These are phyloP conservation scores for Lethenteron camtschaticum DNA, from an alignment of 2,113 vertebrate species.

Conservation along the genomic window DNA sequence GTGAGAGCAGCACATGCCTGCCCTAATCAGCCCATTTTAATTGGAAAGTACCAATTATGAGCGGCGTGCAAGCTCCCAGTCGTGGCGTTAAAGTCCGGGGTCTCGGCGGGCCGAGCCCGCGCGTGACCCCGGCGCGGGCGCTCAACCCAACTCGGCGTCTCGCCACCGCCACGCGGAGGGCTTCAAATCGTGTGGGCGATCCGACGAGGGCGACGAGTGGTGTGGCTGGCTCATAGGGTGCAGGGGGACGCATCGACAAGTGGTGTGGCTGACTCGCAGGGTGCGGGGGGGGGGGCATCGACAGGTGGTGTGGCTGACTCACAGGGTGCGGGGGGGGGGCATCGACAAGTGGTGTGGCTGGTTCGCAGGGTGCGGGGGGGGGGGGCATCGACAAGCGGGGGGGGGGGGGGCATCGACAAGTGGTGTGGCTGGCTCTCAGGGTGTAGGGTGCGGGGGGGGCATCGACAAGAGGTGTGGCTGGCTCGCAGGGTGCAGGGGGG, in stretches of 20 bases:
- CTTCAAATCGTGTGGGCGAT: background rate
- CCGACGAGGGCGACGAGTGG: background rate
- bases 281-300: background rate
- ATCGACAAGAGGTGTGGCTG: too few relatives aligned
- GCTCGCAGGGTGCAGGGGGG: too few relatives aligned
- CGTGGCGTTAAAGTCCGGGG: too few relatives aligned
- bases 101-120: too few relatives aligned
- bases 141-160: too few relatives aligned
- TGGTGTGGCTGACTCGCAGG: background rate
- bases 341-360: background rate
- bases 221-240: background rate
- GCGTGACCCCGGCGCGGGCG: too few relatives aligned
- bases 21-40: too few relatives aligned
- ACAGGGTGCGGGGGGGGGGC: background rate
- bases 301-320: background rate
- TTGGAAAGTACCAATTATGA: too few relatives aligned
- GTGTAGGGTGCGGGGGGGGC: too few relatives aligned
- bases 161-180: too few relatives aligned
- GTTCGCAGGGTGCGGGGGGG: background rate
- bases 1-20: too few relatives aligned
- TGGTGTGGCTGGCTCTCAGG: background rate
- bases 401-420: background rate
- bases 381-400: background rate
- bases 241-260: background rate
- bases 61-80: too few relatives aligned